These are phyloP conservation scores for Boloria euphrosyne DNA, from an alignment of 2,888 invertebrate genomes.

Conservation along the genomic window DNA sequence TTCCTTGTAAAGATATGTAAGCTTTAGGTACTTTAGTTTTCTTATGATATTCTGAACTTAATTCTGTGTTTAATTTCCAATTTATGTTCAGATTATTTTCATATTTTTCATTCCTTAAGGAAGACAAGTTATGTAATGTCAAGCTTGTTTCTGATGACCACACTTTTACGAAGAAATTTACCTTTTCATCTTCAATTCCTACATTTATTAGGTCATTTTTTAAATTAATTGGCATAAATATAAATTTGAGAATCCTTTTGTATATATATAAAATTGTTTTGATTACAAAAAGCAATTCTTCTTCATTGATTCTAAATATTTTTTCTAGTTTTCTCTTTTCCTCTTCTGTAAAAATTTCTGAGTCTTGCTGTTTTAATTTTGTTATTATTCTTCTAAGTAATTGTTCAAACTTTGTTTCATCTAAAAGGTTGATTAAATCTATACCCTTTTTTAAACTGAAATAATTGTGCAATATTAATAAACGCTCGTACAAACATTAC, in stretches of 20 bases:
- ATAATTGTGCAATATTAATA: constrained; percentile 12
- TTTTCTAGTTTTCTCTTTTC: constrained; percentile 65
- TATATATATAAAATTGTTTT: constrained; percentile 67
- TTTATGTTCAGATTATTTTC: constrained; percentile 55
- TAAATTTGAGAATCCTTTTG: constrained; percentile 66
- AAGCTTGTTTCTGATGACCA: constrained; percentile 69
- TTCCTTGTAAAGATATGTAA: constrained; percentile 54
- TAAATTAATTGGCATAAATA: constrained; percentile 70
- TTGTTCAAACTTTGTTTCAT: constrained; percentile 69
- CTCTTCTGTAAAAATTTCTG: constrained; percentile 68
- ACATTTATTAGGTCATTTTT: constrained; percentile 60
- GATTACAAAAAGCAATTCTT: constrained; percentile 57
- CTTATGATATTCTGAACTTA: constrained; percentile 69
- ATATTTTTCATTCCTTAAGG: constrained; percentile 48
- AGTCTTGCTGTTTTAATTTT: constrained; percentile 61
- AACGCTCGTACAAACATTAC: background rate
- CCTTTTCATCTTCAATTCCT: constrained; percentile 63
- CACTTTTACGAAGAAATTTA: constrained; percentile 64
- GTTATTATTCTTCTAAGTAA: constrained; percentile 64
- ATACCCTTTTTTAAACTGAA: constrained; percentile 66
- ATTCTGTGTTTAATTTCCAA: constrained; percentile 72
- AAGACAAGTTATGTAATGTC: constrained; percentile 61
- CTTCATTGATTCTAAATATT: constrained; percentile 65
- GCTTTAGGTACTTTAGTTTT: constrained; percentile 71
- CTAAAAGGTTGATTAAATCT: constrained; percentile 59